These are phyloP conservation scores for Cetoscarus ocellatus DNA, from an alignment of 2,797 vertebrate species.

Conservation along the genomic window DNA sequence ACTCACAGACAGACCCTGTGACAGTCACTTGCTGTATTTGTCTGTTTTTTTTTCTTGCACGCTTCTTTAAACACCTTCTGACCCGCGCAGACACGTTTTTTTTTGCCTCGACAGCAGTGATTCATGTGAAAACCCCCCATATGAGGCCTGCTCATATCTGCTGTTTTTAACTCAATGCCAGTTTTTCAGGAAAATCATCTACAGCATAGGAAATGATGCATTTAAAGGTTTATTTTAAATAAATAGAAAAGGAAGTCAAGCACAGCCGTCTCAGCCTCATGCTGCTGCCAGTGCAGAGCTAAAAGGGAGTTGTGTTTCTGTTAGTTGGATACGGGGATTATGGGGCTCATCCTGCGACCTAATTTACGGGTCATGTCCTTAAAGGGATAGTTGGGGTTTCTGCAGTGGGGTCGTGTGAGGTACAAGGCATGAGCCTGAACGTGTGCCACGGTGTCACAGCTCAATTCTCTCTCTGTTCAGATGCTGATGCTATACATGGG, in stretches of 20 bases:
- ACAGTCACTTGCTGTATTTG: conserved; percentile 58
- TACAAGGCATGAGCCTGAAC: too few species aligned
- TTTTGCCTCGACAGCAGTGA: conserved; percentile 32
- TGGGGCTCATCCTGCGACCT: background rate
- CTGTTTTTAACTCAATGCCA: conserved; percentile 6
- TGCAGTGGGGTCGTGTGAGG: too few species aligned
- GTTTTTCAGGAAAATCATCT: conserved; percentile 21
- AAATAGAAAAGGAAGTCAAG: background rate
- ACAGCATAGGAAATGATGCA: conserved; percentile 13
- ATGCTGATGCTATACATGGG: too few species aligned
- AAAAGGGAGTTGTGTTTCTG: background rate
- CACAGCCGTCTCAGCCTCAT: background rate
- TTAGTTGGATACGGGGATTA: background rate
- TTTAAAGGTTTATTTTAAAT: conserved; percentile 21
- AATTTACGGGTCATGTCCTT: conserved; percentile 4
- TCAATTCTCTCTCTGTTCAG: too few species aligned
- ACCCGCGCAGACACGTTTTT: conserved; percentile 24
- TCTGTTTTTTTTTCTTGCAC: conserved; percentile 47
- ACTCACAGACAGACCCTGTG: conserved; percentile 22
- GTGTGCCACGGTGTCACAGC: too few species aligned
- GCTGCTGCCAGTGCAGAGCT: background rate
- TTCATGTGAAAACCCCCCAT: conserved; percentile 8
- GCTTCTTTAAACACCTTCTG: conserved; percentile 36
- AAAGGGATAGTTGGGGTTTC: background rate
- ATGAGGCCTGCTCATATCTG: conserved; percentile 1